Evolutionary conservation across 2,113 vertebrate species (phyloP), one percentile per base, ranked within the genome.

Genomic region (Etia nguti): DNA sequence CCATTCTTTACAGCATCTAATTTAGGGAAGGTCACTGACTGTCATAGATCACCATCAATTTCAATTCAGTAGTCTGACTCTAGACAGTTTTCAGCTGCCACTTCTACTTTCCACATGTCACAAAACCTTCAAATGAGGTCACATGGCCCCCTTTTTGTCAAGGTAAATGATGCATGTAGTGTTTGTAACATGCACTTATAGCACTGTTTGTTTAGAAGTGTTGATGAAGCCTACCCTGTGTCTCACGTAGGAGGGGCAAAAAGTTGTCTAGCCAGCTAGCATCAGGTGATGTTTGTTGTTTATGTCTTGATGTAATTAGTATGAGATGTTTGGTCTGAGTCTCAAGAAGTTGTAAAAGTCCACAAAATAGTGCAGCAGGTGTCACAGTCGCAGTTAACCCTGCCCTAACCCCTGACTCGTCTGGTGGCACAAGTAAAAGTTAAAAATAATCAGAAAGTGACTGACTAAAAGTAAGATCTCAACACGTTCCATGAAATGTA

Each of bases 11-110:
- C 50, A 79, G 38, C 79, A 50, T 84, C 85, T 92, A 52, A 92
- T 93, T 92, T 57, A 60, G 26, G 70, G 52, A 82, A 77, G 92
- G 85, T 88, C 86, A 62, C 89, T 84, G 31, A 81, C 77, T 60
- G 81, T 55, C 85, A 92, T 88, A 80, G 83, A 70, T 91, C 43
- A 80, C 52, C 8, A 59, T 89, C 54, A 84, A 50, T 34, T 34
- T 52, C 26, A 34, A n/a, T 26, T 77, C 26, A 77, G 73, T 79
- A 81, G 59, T 43, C 59, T 65, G 56, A 85, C 46, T 62, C 46
- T 41, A 82, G 84, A 59, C 13, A 38, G 84, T 83, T 77, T 88
- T 82, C 73, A 79, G 22, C 18, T 48, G 26, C 26, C 8, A 55
- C 18, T 2, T 26, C 22, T 41, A 26, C 22, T 41, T 80, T 54